Conservation (phyloP, 2,797 vertebrate genomes). For the Cynopterus sphinx region DNA sequence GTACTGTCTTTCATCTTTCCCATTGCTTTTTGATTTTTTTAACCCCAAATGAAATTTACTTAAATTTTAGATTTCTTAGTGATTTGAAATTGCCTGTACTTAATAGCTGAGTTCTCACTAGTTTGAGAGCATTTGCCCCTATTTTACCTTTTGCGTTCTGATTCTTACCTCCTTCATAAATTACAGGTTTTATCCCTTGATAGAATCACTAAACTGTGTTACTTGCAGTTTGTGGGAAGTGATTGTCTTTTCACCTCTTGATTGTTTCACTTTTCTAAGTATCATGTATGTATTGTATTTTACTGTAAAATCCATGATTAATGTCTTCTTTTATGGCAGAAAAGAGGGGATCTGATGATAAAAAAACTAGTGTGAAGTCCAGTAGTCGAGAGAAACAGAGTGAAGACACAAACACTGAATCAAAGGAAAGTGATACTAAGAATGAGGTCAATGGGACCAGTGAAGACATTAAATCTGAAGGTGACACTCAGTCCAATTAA, state of each 20-base stretch:
- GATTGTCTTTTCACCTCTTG: conserved; percentile 50
- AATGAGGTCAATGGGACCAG: conserved; percentile 97
- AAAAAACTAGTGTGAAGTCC: conserved; percentile 94
- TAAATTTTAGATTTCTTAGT: neutral
- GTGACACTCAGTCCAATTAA: conserved; percentile 99
- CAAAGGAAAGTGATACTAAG: conserved; percentile 94
- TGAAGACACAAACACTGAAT: conserved; percentile 92
- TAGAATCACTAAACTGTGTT: conserved; percentile 22
- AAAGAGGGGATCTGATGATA: conserved; percentile 95
- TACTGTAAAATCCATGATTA: conserved; percentile 86
- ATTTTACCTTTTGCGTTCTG: neutral
- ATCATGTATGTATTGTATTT: conserved; percentile 73
- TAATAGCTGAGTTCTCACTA: neutral
- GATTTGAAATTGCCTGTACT: neutral
- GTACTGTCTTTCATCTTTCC: neutral
- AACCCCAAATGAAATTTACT: conserved; percentile 3
- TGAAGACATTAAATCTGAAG: conserved; percentile 99
- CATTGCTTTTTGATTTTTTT: conserved; percentile 9
- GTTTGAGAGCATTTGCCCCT: neutral
- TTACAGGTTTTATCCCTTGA: neutral
- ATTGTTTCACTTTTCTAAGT: conserved; percentile 36
- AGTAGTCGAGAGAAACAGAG: conserved; percentile 91
- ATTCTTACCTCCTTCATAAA: neutral
- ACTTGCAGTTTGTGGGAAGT: conserved; percentile 22
- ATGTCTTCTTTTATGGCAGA: conserved; percentile 90